Conservation (phyloP, 92 coral and sea anemone species). For the Ricordea florida region DNA sequence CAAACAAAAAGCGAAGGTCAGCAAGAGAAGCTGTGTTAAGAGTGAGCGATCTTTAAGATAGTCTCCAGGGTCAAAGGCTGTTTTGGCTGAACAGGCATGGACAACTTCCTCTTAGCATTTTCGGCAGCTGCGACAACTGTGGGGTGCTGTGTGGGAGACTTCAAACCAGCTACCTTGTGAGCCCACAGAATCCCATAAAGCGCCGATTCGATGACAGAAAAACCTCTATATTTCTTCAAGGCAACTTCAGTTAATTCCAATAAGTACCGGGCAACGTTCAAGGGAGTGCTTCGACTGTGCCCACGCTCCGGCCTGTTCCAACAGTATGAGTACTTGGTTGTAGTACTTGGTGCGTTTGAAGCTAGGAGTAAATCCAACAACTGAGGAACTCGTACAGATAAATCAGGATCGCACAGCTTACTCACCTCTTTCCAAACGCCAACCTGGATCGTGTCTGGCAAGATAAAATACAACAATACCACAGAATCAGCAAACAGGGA, state of each 20-base stretch:
- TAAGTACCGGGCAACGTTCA: conserved; percentile 23
- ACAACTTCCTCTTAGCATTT: conserved; percentile 48
- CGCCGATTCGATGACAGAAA: neutral
- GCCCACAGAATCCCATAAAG: conserved; percentile 62
- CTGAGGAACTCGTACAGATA: neutral
- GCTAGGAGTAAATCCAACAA: conserved; percentile 21
- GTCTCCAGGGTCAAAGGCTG: conserved; percentile 54
- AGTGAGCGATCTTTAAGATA: conserved; percentile 16
- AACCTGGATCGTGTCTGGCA: conserved; percentile 17
- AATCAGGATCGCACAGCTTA: conserved; percentile 5
- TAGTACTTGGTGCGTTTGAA: conserved; percentile 27
- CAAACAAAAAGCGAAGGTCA: conserved; percentile 47
- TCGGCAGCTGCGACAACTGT: conserved; percentile 46
- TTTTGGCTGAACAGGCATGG: conserved; percentile 58
- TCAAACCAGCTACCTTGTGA: conserved; percentile 47
- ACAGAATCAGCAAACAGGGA: no score
- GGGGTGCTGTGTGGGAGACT: conserved; percentile 56
- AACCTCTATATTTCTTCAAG: neutral
- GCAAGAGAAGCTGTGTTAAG: conserved; percentile 32
- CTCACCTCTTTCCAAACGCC: conserved; percentile 13
- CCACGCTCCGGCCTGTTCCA: conserved; percentile 27
- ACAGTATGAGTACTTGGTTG: conserved; percentile 16
- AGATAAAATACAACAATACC: neutral
- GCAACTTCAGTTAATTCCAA: conserved; percentile 3
- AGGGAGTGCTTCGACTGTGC: conserved; percentile 10